Evolutionary conservation across 2,888 invertebrate genomes (phyloP).

Genomic region (Boloria selene): DNA sequence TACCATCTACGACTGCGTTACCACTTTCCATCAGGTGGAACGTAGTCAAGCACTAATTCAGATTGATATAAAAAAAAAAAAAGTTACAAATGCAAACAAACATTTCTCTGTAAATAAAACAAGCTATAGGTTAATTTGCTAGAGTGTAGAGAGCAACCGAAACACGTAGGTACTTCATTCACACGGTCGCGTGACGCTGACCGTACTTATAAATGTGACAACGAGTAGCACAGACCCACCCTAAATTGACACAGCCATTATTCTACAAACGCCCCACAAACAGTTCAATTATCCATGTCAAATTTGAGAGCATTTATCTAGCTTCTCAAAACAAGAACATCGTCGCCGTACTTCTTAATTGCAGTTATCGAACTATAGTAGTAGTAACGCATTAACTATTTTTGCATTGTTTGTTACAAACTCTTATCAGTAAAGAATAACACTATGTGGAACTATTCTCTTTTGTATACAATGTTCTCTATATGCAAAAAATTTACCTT

Average conservation of each 20-base stretch:
- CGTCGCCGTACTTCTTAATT: constrained; percentile 36
- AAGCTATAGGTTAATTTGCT: constrained; percentile 3
- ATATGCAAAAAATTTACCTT: too few relatives aligned
- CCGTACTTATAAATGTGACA: constrained; percentile 28
- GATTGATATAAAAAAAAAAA: too few relatives aligned
- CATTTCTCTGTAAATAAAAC: background rate
- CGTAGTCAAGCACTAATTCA: too few relatives aligned
- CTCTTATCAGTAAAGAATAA: too few relatives aligned
- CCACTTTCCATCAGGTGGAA: too few relatives aligned
- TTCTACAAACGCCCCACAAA: constrained; percentile 23
- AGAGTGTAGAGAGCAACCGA: constrained; percentile 9
- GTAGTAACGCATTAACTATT: too few relatives aligned
- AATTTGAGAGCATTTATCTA: constrained; percentile 18
- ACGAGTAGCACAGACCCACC: constrained; percentile 24
- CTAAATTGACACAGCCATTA: constrained; percentile 27
- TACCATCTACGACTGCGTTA: too few relatives aligned
- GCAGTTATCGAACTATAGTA: constrained; percentile 35
- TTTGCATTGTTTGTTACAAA: too few relatives aligned
- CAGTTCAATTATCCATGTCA: constrained; percentile 28
- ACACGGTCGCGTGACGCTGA: constrained; percentile 8
- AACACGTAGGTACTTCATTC: constrained; percentile 7
- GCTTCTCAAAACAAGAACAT: constrained; percentile 13
- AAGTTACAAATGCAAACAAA: too few relatives aligned
- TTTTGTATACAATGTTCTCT: too few relatives aligned
- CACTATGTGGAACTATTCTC: too few relatives aligned